Conservation (phyloP, 2,113 vertebrate species). For the Octodon degus region DNA sequence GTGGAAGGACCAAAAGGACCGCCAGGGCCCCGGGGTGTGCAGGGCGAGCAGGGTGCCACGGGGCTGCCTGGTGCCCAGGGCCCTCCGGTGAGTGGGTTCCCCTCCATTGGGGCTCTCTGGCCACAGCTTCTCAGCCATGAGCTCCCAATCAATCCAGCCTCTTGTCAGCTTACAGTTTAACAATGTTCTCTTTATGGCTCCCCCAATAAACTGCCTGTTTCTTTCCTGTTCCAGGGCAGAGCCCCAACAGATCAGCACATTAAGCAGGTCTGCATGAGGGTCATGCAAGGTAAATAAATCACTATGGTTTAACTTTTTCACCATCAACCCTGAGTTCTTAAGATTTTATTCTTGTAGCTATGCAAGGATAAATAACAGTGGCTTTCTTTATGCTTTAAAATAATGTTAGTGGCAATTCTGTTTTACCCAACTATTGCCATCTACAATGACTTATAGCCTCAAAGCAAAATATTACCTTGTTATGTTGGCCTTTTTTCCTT, state of each 20-base stretch:
- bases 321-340: not conserved
- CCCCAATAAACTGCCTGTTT: not conserved
- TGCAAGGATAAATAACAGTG: not conserved
- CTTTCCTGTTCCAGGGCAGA: slow-evolving; percentile 90
- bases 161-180: not conserved
- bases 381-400: slow-evolving; percentile 53
- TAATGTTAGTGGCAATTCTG: slow-evolving; percentile 14
- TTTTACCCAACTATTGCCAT: not conserved
- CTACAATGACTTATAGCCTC: not conserved
- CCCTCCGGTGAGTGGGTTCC: slow-evolving; percentile 89
- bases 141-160: not conserved
- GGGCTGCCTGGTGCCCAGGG: slow-evolving; percentile 95
- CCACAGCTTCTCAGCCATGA: not conserved
- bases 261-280: slow-evolving; percentile 98
- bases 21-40: slow-evolving; percentile 94
- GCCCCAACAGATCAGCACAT: slow-evolving; percentile 96
- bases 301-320: not conserved
- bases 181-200: not conserved
- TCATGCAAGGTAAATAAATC: slow-evolving; percentile 95
- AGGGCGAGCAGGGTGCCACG: slow-evolving; percentile 93
- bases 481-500: not conserved
- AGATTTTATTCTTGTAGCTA: not conserved
- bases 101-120: not conserved
- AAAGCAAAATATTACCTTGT: not conserved
- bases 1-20: slow-evolving; percentile 93